Percentiles rank a stretch among this genome's conserved stretches.
Conservation (phyloP, 2,888 invertebrate genomes). For the Amphimallon solstitiale region DNA sequence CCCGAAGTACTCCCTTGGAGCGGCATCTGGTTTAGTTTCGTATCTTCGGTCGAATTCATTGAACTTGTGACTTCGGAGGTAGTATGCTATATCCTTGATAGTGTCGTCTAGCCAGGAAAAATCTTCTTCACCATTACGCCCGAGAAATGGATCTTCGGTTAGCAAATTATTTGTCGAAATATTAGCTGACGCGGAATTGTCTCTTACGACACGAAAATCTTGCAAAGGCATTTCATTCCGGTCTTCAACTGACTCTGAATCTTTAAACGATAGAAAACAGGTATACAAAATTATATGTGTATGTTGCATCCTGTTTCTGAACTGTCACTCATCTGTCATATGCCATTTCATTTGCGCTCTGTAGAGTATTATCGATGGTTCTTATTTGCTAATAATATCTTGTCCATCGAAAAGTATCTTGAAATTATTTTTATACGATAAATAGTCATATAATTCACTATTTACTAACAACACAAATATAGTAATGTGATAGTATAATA, state of each 20-base stretch:
- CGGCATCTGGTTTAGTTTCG: slow-evolving; percentile 48
- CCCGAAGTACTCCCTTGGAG: slow-evolving; percentile 57
- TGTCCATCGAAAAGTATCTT: too few species aligned
- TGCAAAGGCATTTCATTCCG: slow-evolving; percentile 18
- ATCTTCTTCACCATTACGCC: slow-evolving; percentile 40
- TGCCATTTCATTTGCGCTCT: too few species aligned
- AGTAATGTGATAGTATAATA: too few species aligned
- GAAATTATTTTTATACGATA: too few species aligned
- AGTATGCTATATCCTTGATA: slow-evolving; percentile 70
- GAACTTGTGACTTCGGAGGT: slow-evolving; percentile 71
- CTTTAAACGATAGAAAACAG: too few species aligned
- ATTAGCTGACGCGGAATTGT: slow-evolving; percentile 5
- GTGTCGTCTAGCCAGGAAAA: slow-evolving; percentile 63
- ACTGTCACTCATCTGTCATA: too few species aligned
- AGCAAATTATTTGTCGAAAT: slow-evolving; percentile 20
- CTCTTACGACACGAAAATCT: slow-evolving; percentile 34
- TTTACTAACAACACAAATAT: too few species aligned
- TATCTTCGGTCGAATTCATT: slow-evolving; percentile 71
- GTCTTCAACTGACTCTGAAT: neutral
- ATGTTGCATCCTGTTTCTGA: too few species aligned
- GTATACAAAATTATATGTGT: too few species aligned
- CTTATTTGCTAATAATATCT: too few species aligned
- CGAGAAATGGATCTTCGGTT: slow-evolving; percentile 42
- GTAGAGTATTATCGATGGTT: too few species aligned
- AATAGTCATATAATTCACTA: too few species aligned